A percentile compares a stretch with the other conserved stretches of the same genome.
These are phyloP conservation scores for Turritopsis rubra DNA, from an alignment of 30 jellyfish, hydroid and myxozoan genomes.

Conservation along the genomic window DNA sequence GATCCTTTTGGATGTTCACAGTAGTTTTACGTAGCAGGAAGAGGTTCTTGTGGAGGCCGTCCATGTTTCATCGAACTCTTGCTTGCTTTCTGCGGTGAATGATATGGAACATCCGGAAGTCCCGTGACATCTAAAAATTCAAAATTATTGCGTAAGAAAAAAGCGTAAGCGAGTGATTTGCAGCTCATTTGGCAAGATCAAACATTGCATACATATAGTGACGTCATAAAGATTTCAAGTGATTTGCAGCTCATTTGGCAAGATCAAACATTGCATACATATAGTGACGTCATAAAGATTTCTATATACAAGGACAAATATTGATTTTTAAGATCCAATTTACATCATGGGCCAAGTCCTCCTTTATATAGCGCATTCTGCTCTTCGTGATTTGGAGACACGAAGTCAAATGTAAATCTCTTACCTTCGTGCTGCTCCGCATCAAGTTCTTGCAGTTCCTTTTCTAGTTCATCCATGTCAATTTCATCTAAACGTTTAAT, in stretches of 20 bases:
- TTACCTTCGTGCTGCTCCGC: constrained; percentile 4
- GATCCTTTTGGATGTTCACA: neutral
- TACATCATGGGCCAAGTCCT: neutral
- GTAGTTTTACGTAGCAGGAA: neutral
- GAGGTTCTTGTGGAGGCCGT: neutral
- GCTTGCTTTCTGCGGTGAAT: neutral
- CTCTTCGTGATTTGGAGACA: too few species aligned
- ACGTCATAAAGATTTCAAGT: too few species aligned
- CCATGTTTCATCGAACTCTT: neutral
- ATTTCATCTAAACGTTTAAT: constrained; percentile 32
- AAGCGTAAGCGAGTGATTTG: too few species aligned
- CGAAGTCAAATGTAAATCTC: too few species aligned
- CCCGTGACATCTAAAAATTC: neutral
- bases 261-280: too few species aligned
- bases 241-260: too few species aligned
- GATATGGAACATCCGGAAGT: neutral
- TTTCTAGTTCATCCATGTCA: constrained; percentile 47
- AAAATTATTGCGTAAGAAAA: too few species aligned
- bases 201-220: too few species aligned
- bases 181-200: too few species aligned
- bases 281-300: too few species aligned
- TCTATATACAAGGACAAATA: too few species aligned
- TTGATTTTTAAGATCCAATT: neutral
- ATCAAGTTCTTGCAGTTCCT: constrained; percentile 41
- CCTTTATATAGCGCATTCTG: neutral